Conservation (phyloP, 2,113 vertebrate species). For the Mormoops blainvillei region DNA sequence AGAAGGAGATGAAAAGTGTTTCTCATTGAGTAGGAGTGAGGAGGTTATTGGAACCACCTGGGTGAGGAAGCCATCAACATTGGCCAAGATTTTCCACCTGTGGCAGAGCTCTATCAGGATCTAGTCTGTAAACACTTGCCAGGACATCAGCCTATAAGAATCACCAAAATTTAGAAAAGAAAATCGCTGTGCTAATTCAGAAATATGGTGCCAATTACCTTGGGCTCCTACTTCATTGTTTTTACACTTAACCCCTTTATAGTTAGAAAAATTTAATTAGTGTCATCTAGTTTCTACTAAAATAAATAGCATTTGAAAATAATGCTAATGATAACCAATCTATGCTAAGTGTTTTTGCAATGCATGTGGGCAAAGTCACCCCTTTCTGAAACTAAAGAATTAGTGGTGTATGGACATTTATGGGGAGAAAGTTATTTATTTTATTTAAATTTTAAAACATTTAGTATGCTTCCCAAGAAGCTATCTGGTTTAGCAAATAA, state of each 20-base stretch:
- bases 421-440: neutral
- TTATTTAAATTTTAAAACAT: neutral
- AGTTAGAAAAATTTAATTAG: neutral
- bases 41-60: neutral
- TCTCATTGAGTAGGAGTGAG: neutral
- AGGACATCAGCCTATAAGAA: neutral
- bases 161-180: neutral
- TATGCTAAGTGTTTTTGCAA: neutral
- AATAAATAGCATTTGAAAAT: neutral
- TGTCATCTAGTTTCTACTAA: neutral
- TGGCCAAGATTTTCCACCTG: neutral
- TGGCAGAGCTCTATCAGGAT: neutral
- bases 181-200: neutral
- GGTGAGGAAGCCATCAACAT: neutral
- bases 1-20: slow-evolving; percentile 9
- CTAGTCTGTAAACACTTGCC: neutral
- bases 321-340: neutral
- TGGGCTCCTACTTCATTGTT: neutral
- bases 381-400: neutral
- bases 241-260: neutral
- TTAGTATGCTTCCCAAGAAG: neutral
- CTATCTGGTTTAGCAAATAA: slow-evolving; percentile 2
- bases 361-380: neutral
- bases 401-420: neutral
- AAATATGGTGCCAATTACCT: neutral